A percentile compares a stretch with the other conserved stretches of the same genome.
These are phyloP conservation scores for Microcebus murinus DNA, from an alignment of 2,113 vertebrate species.

Conservation along the genomic window DNA sequence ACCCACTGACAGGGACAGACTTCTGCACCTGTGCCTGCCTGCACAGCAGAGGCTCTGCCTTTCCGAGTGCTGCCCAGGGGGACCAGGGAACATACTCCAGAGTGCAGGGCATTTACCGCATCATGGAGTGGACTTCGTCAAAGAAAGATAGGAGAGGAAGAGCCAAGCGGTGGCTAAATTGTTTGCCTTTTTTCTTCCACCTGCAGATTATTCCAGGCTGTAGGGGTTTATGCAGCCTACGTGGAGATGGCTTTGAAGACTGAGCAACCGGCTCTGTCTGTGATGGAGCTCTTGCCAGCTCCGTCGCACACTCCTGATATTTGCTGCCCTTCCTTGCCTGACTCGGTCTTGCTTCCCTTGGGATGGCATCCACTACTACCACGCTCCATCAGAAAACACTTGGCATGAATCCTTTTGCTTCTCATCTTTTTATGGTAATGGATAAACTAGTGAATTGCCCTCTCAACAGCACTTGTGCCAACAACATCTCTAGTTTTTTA, in stretches of 20 bases:
- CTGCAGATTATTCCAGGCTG: not conserved
- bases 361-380: too few species aligned
- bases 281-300: not conserved
- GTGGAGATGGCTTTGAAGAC: too few species aligned
- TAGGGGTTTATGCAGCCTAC: not conserved
- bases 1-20: not conserved
- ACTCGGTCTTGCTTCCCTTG: not conserved
- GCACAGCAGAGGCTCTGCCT: not conserved
- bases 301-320: accelerated
- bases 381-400: not conserved
- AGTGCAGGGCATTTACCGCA: not conserved
- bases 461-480: not conserved
- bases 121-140: not conserved
- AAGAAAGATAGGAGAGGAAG: not conserved
- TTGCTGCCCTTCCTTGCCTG: not conserved
- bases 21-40: not conserved
- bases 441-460: not conserved
- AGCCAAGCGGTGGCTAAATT: not conserved
- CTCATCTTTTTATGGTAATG: not conserved
- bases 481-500: not conserved
- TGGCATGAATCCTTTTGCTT: not conserved
- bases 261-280: too few species aligned
- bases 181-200: not conserved
- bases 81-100: not conserved
- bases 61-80: not conserved